Percentiles rank a stretch among this genome's conserved stretches.
These are phyloP conservation scores for Alectoris magna DNA, from an alignment of 2,797 vertebrate species.

Conservation along the genomic window DNA sequence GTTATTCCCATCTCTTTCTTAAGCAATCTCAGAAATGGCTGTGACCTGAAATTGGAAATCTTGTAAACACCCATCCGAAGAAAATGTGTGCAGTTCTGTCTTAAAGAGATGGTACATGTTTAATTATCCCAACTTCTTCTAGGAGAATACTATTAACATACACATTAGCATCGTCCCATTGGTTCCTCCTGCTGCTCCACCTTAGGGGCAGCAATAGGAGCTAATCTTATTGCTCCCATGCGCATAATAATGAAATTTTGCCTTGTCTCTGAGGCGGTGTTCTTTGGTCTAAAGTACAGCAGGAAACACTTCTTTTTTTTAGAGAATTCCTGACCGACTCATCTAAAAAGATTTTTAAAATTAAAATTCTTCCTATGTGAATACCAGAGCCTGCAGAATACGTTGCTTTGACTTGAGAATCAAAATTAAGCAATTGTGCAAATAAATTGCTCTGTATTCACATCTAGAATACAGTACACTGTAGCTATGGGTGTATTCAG, in stretches of 20 bases:
- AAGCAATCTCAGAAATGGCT: slow-evolving; percentile 84
- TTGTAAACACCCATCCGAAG: slow-evolving; percentile 86
- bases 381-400: slow-evolving; percentile 35
- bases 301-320: slow-evolving; percentile 64
- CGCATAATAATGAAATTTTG: slow-evolving; percentile 86
- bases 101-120: slow-evolving; percentile 86
- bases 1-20: slow-evolving; percentile 84
- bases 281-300: slow-evolving; percentile 80
- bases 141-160: slow-evolving; percentile 85
- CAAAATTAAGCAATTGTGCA: slow-evolving; percentile 65
- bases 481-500: slow-evolving; percentile 53
- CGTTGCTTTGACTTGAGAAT: slow-evolving; percentile 48
- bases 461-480: slow-evolving; percentile 4
- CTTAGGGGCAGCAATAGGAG: slow-evolving; percentile 85
- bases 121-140: slow-evolving; percentile 87
- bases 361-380: slow-evolving; percentile 59
- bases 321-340: slow-evolving; percentile 76
- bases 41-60: slow-evolving; percentile 87
- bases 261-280: slow-evolving; percentile 81
- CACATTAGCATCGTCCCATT: slow-evolving; percentile 86
- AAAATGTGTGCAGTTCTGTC: slow-evolving; percentile 82
- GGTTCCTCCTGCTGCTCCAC: slow-evolving; percentile 85
- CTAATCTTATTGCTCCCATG: slow-evolving; percentile 86
- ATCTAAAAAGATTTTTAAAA: slow-evolving; percentile 73
- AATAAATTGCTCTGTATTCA: slow-evolving; percentile 67